A percentile compares a stretch with the other conserved stretches of the same genome.
These are phyloP conservation scores for Rhinoderma darwinii DNA, from an alignment of 2,113 vertebrate genomes.

Conservation along the genomic window DNA sequence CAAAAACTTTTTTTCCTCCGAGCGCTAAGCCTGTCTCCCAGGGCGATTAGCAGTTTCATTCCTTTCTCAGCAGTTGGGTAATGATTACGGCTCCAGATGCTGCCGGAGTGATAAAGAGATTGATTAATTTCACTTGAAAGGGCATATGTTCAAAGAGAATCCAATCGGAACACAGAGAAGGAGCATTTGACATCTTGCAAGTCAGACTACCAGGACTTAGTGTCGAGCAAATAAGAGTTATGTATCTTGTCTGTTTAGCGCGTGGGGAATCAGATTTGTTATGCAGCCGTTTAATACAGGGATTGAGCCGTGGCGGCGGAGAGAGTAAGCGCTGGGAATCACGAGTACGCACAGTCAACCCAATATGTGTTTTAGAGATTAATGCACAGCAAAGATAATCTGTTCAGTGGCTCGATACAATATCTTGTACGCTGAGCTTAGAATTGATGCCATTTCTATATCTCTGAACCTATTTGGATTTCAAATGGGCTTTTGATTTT, in stretches of 20 bases:
- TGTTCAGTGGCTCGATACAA: background rate
- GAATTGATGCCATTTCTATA: background rate
- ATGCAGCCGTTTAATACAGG: constrained; percentile 38
- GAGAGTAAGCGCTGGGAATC: background rate
- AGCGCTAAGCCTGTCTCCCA: constrained; percentile 73
- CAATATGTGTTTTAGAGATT: constrained; percentile 45
- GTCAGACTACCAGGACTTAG: constrained; percentile 61
- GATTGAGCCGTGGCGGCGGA: constrained; percentile 25
- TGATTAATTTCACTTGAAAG: constrained; percentile 96
- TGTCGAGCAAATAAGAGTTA: constrained; percentile 61
- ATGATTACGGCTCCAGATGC: constrained; percentile 86
- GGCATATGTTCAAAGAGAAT: constrained; percentile 84
- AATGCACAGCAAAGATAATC: constrained; percentile 28
- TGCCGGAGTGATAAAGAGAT: constrained; percentile 90
- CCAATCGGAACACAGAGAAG: constrained; percentile 69
- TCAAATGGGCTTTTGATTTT: background rate
- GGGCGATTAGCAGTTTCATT: constrained; percentile 89
- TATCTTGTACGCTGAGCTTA: background rate
- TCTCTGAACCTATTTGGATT: background rate
- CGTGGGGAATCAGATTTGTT: constrained; percentile 37
- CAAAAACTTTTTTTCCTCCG: constrained; percentile 75
- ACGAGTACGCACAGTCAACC: background rate
- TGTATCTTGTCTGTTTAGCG: constrained; percentile 47
- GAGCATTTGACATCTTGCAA: constrained; percentile 66
- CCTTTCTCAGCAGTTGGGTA: constrained; percentile 90